Conservation (phyloP, 2,888 invertebrate species). For the Scrobipalpa costella region DNA sequence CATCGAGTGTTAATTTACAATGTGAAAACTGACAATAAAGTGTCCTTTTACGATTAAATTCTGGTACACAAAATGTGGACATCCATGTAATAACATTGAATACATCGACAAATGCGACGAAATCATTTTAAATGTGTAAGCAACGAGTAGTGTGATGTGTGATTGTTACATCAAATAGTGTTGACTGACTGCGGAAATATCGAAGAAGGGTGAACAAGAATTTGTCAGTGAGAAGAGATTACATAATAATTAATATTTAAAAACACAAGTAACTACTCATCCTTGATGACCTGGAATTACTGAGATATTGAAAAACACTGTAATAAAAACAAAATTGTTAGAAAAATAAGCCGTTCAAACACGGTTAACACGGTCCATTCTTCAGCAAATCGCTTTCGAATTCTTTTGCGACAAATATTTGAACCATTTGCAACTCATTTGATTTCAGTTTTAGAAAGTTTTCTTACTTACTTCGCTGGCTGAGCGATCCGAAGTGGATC, state of each 20-base stretch:
- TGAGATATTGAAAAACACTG: not conserved
- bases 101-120: constrained; percentile 58
- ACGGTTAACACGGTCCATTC: no score
- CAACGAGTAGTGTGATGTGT: constrained; percentile 65
- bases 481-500: no score
- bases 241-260: not conserved
- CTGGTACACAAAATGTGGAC: not conserved
- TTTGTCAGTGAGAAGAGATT: not conserved
- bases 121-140: constrained; percentile 53
- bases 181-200: constrained; percentile 66
- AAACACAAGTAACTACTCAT: constrained; percentile 14
- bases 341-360: no score
- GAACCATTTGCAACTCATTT: no score
- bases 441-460: no score
- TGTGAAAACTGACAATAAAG: constrained; percentile 47
- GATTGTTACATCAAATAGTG: constrained; percentile 61
- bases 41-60: constrained; percentile 49
- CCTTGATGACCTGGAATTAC: constrained; percentile 20
- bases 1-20: constrained; percentile 54
- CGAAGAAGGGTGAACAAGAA: not conserved
- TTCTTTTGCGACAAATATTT: no score
- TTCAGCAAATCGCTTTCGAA: no score
- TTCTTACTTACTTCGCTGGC: no score
- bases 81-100: constrained; percentile 45
- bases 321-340: not conserved